phyloP scores from a whole-genome alignment of 2,113 vertebrate species.

The Aramus guarauna region DNA sequence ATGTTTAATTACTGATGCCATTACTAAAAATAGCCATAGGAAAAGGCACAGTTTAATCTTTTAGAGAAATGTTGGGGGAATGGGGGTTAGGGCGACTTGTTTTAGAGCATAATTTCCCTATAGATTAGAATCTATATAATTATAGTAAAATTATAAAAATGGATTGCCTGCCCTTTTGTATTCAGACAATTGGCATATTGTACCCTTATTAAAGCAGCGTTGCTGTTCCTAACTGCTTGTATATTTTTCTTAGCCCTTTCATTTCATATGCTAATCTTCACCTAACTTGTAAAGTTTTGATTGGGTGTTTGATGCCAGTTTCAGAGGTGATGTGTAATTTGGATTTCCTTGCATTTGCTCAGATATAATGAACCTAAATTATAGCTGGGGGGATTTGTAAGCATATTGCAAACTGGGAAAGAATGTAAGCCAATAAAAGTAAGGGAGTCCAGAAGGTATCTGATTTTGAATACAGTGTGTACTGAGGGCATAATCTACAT shows the following conservation, averaged over 20 bases:
- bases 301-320: conserved; percentile 23
- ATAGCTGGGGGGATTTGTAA: background rate
- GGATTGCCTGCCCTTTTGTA: conserved; percentile 27
- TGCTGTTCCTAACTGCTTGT: conserved; percentile 6
- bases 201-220: background rate
- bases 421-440: background rate
- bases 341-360: conserved; percentile 30
- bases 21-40: conserved; percentile 29
- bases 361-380: background rate
- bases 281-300: conserved; percentile 62
- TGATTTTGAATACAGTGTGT: background rate
- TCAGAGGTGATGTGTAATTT: conserved; percentile 19
- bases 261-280: background rate
- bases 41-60: conserved; percentile 39
- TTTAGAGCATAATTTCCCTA: conserved; percentile 54
- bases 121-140: conserved; percentile 38
- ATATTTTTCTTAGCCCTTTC: conserved; percentile 50
- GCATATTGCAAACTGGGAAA: background rate
- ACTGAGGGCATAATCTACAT: background rate
- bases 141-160: conserved; percentile 49
- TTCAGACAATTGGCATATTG: conserved; percentile 31
- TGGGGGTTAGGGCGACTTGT: background rate
- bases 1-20: conserved; percentile 55
- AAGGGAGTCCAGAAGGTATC: background rate
- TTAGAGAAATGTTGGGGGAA: background rate